Evolutionary conservation across 2,113 vertebrate species (phyloP), one percentile per base, ranked within the genome.

Genomic region (Acinonyx jubatus): DNA sequence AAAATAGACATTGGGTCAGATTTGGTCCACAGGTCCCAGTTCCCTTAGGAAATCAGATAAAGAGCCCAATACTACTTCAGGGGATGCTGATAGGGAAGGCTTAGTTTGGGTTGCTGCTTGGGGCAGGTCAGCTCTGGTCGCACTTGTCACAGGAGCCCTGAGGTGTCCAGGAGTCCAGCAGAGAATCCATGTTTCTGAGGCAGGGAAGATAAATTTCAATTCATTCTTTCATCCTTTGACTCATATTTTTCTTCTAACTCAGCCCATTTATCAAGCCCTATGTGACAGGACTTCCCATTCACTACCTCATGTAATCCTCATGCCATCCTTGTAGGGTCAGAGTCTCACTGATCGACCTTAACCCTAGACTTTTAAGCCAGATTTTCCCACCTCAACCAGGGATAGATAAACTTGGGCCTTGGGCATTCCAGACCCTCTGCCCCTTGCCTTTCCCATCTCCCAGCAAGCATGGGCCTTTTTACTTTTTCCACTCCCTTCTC

Each of bases 201-300:
- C 31, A 71, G 36, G 61, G 52, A 29, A 87, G 29, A 89, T 81
- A 83, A 86, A 96, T 80, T 74, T 68, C 50, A 38, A 0, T 41
- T 89, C 33, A 27, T 71, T 78, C 12, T 92, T 95, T 65, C 41
- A 27, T 71, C 29, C 23, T 91, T 82, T 76, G 74, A 82, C 74
- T 96, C 65, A 23, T 66, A 27, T 82, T 97, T 84, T 96, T 86
- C 31, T 63, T 83, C 57, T n/a, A 29, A 48, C 25, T 73, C 76
- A 86, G 52, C 15, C 48, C 41, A 61, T 93, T 89, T 61, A 69
- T 68, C 52, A 63, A 92, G 29, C 1, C 48, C 19, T 79, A 4
- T 6, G 27, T 65, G 94, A 63, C 25, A 88, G 61, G 38, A 11
- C 25, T 95, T 85, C 81, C 48, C 31, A 65, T 74, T 48, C 78